These are phyloP conservation scores for Pseudomyrmex dendroicus DNA, from an alignment of 1,140 invertebrate genomes.

Conservation along the genomic window DNA sequence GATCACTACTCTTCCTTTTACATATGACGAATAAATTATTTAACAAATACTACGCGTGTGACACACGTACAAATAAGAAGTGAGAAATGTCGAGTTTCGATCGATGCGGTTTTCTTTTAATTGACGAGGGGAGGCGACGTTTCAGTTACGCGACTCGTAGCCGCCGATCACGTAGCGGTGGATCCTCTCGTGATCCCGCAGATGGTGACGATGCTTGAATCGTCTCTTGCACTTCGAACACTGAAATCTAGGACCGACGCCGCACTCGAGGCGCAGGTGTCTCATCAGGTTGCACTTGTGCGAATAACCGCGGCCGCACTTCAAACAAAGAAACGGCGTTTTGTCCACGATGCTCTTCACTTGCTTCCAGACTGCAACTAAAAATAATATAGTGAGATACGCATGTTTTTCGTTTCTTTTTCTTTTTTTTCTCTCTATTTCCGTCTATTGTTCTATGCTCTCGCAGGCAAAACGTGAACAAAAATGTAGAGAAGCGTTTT, in stretches of 20 bases:
- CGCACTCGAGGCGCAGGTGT: constrained; percentile 86
- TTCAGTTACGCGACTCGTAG: constrained; percentile 62
- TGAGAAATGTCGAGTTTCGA: neutral
- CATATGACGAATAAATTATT: constrained; percentile 7
- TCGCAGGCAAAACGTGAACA: neutral
- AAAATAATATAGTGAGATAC: constrained; percentile 25
- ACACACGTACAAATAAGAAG: constrained; percentile 8
- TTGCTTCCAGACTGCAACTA: constrained; percentile 77
- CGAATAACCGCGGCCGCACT: constrained; percentile 82
- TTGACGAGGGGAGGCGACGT: neutral
- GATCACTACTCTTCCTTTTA: neutral
- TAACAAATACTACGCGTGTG: constrained; percentile 1
- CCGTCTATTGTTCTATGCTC: too few relatives aligned
- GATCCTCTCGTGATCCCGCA: constrained; percentile 79
- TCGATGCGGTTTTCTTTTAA: neutral
- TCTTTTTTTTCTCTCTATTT: too few relatives aligned
- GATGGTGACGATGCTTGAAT: constrained; percentile 85
- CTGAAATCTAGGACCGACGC: constrained; percentile 85
- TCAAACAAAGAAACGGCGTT: constrained; percentile 79
- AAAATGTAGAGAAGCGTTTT: constrained; percentile 50
- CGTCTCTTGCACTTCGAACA: constrained; percentile 84
- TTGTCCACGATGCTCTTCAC: constrained; percentile 63
- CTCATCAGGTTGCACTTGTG: constrained; percentile 82
- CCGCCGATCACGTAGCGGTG: constrained; percentile 68
- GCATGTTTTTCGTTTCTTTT: neutral